Evolutionary conservation across 2,888 invertebrate genomes (phyloP), one percentile per base, ranked within the genome.

Genomic region (Lasius fuliginosus): DNA sequence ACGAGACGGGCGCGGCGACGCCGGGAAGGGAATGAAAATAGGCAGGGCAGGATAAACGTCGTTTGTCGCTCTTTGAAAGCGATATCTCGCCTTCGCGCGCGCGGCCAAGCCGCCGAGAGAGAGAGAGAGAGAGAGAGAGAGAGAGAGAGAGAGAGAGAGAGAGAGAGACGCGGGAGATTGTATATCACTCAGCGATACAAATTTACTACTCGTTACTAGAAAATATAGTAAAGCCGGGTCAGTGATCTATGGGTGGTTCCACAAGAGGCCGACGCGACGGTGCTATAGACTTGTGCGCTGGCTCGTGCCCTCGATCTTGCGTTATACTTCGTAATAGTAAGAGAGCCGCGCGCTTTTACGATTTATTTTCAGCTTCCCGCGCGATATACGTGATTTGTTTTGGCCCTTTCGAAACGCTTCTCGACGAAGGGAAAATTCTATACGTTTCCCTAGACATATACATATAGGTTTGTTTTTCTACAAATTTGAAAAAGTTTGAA

Each of bases 161-260:
- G 33, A 36, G 53, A 58, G 84, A 67, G 49, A 81, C 49, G 64
- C 33, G 82, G 42, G 83, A 53, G 53, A 85, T 86, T 86, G 83
- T 83, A 86, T 83, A 87, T 86, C 89, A 85, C 81, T 82, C 84
- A 33, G 36, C 82, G 86, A 88, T 89, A 88, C 89, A 82, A 89
- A 88, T 87, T 87, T 89, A 87, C 86, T 86, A 88, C 81, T 88
- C 86, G 89, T 89, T 89, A 85, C 84, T 64, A 79, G 88, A 85
- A 83, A 86, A 86, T 87, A 83, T 74, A 77, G 85, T 81, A 86
- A 85, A 88, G 60, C 42, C 76, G 85, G 75, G 83, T 83, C 79
- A 62, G 85, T 89, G 89, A 89, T 85, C 84, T 86, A 88, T 77
- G 83, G 40, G 33, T 49, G 83, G 74, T 58, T 77, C 75, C 84